These are phyloP conservation scores for Champsocephalus gunnari DNA, from an alignment of 2,797 vertebrate species.

Conservation along the genomic window DNA sequence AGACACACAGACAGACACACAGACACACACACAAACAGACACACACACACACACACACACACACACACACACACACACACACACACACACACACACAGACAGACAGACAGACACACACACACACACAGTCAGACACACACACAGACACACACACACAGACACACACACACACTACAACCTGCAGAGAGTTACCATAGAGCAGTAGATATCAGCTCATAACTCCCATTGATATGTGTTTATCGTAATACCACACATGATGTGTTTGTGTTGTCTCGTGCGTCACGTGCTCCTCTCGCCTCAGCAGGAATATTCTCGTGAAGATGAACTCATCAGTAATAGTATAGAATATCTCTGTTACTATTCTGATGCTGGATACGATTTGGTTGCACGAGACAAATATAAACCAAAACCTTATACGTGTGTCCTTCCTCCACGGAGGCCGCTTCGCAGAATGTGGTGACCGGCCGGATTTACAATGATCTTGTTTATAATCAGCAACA, in stretches of 20 bases:
- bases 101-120: too few relatives aligned
- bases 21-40: constrained; percentile 63
- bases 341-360: constrained; percentile 80
- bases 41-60: constrained; percentile 62
- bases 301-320: constrained; percentile 49
- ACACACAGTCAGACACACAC: too few relatives aligned
- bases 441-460: constrained; percentile 53
- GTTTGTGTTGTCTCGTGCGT: constrained; percentile 12
- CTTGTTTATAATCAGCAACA: constrained; percentile 26
- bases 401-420: constrained; percentile 79
- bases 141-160: constrained; percentile 9
- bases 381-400: constrained; percentile 78
- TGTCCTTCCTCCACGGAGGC: constrained; percentile 45
- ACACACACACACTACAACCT: constrained; percentile 63
- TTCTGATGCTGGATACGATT: constrained; percentile 75
- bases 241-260: neutral
- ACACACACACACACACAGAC: too few relatives aligned
- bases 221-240: neutral
- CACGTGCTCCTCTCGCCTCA: constrained; percentile 24
- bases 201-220: neutral
- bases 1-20: constrained; percentile 3
- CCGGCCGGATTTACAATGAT: constrained; percentile 37
- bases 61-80: constrained; percentile 11
- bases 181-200: neutral
- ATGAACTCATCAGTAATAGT: constrained; percentile 73